Evolutionary conservation across 2,797 vertebrate species (phyloP), one percentile per base, ranked within the genome.

Genomic region (Enoplosus armatus): DNA sequence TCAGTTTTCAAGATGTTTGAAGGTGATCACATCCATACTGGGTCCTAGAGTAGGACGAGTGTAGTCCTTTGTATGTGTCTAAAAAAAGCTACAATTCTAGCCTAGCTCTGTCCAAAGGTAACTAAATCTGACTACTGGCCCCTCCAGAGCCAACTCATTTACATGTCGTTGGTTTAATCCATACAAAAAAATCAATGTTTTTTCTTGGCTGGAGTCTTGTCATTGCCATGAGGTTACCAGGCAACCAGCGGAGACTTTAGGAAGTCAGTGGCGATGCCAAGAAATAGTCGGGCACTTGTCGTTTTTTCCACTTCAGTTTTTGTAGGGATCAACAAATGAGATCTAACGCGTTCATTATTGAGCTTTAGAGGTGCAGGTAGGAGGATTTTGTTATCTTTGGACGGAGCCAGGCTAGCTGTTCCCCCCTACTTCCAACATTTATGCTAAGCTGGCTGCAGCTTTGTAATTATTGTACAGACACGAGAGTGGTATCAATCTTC

Each of bases 121-220:
- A 33, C 15, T 45, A 2, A 53, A 43, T 59, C 20, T 0, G 8
- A 31, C 43, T 2, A 18, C 9, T 20, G 20, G 45, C 12, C 14
- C 8, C 16, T 31, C 29, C 24, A 43, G 27, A 76, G 59, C 10
- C 48, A 48, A 14, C 15, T 74, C n/a, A 67, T 79, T 59, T 31
- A 43, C 43, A 50, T 48, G 39, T 51, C 2, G 27, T 41, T 47
- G 18, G 16, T 69, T 74, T 41, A 24, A 27, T 76, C 35, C 6
- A 16, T 2, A 35, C 37, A 22, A 50, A 58, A 50, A 58, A 67
- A 66, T 10, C 0, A 2, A 4, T 7, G 14, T 18, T 66, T n/a
- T 39, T 10, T 58, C 54, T 31, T 67, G 10, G 4, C 26, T 0
- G 24, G 31, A 31, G 16, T 55, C 22, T 67, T 26, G 16, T 16